Conservation (phyloP, 2,113 vertebrate genomes). For the Psilopsiagon aurifrons region DNA sequence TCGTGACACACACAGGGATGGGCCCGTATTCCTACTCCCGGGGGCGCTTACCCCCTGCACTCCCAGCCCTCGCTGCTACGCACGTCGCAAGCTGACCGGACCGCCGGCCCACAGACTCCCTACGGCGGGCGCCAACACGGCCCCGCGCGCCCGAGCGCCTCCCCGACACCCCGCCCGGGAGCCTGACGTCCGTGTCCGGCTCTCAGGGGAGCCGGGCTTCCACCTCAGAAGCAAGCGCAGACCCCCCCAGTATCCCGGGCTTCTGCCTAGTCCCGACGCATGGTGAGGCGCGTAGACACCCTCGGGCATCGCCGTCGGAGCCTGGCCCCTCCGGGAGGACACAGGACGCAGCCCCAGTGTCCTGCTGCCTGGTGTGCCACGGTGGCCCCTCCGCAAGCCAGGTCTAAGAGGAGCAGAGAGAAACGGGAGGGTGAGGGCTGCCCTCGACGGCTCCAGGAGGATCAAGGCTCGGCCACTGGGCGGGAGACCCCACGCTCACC, state of each 20-base stretch:
- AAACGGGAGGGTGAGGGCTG: too few relatives aligned
- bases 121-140: background rate
- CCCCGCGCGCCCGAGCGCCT: fast-evolving
- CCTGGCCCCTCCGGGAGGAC: background rate
- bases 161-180: background rate
- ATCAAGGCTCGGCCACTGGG: background rate
- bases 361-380: background rate
- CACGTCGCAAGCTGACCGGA: background rate
- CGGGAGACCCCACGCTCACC: too few relatives aligned
- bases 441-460: background rate
- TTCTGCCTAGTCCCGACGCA: background rate
- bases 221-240: background rate
- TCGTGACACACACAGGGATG: fast-evolving
- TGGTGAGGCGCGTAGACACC: too few relatives aligned
- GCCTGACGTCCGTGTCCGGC: too few relatives aligned
- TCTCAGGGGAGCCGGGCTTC: background rate
- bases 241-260: background rate
- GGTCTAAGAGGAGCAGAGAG: background rate
- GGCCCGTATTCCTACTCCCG: fast-evolving
- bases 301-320: background rate
- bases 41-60: background rate
- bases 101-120: fast-evolving
- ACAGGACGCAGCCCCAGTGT: too few relatives aligned
- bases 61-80: background rate
- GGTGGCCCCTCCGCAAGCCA: background rate